Evolutionary conservation across 2,113 vertebrate genomes (phyloP), one percentile per base, ranked within the genome.

Genomic region (Chaetura pelagica): DNA sequence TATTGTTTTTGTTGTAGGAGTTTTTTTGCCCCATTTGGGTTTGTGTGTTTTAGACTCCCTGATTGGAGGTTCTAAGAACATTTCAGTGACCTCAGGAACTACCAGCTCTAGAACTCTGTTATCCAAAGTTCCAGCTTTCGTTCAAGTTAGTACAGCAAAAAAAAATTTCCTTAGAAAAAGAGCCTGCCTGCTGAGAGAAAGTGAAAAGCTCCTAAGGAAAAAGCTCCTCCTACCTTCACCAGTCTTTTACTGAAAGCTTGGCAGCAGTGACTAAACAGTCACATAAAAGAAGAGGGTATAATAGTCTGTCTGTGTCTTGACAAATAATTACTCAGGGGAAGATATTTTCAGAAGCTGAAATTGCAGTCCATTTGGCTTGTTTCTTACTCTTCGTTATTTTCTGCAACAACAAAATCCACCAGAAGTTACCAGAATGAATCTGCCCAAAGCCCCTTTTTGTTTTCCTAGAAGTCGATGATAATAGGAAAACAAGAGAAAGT

Each of bases 231-330:
- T 84, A 94, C 86, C 86, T 92, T 94, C 69, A 95, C 93, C 94
- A 94, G 88, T 95, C 85, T 92, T 94, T 63, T 75, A 64, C 77
- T 67, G 84, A 84, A 80, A 55, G 94, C 89, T 94, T 97, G 94
- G 95, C 95, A 95, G 89, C 77, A 68, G 23, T 92, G 85, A 84
- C 88, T 93, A 51, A 96, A 89, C 48, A 91, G 76, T 75, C 86
- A 67, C 68, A 92, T 87, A 77, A 95, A 92, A 95, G 91, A 92
- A 67, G 57, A 85, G 80, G 68, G 57, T 92, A 92, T 92, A 95
- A 93, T 94, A 89, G 76, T 84, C 73, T 89, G 90, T 84, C 87
- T 93, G 63, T 96, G 73, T 89, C 93, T 92, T 92, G 93, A 87
- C 80, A 94, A 95, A 93, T 92, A 92, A 86, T 88, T 92, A 71